These are phyloP conservation scores for Oceanodroma leucorhoa DNA, from an alignment of 2,797 vertebrate species.

Conservation along the genomic window DNA sequence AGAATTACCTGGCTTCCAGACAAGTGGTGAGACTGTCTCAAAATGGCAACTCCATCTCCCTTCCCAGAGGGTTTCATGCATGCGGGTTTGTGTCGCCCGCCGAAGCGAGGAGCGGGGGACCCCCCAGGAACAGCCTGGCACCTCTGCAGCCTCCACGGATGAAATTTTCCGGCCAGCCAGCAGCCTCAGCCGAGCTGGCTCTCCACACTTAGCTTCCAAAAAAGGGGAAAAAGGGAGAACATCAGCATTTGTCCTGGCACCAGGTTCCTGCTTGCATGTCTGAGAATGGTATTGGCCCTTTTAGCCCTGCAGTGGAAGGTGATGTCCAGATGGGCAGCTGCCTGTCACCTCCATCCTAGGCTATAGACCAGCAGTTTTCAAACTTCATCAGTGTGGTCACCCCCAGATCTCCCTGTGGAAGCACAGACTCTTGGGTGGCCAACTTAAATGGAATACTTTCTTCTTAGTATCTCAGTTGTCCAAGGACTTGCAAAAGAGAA, in stretches of 20 bases:
- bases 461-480: background rate
- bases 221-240: background rate
- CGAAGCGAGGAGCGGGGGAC: accelerated
- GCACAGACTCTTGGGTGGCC: background rate
- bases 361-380: background rate
- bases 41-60: background rate
- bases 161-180: background rate
- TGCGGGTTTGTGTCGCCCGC: background rate
- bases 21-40: background rate
- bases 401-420: background rate
- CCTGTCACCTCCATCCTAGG: background rate
- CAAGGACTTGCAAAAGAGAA: background rate
- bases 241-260: background rate
- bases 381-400: background rate
- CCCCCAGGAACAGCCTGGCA: background rate
- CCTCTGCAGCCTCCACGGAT: background rate
- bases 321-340: background rate
- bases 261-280: background rate
- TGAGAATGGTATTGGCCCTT: background rate
- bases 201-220: background rate
- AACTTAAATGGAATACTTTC: background rate
- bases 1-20: conserved; percentile 28
- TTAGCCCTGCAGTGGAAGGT: background rate
- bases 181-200: background rate
- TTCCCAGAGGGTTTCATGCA: background rate